Base-by-base conservation (phyloP, 2,797 vertebrate genomes). In the Pangasius larnaudii region DNA sequence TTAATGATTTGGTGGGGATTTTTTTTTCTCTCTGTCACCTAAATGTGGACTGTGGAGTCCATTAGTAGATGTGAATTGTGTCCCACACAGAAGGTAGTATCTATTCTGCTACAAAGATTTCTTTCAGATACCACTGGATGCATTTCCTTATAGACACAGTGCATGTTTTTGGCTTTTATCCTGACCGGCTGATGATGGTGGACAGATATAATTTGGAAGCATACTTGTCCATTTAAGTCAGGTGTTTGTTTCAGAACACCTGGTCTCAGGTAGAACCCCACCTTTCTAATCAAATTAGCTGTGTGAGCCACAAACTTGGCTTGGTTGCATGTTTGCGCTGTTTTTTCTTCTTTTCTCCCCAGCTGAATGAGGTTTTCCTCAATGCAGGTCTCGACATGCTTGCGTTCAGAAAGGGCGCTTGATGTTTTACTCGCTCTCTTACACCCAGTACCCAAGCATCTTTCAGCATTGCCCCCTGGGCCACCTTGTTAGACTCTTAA, bases 401-500 rank as follows among this genome's bases (percentile, higher is more conserved):
- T 90, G 91, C 93, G 89, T 91, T 89, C 90, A 91, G 89, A 94
- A 93, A 91, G 87, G 87, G 24, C 63, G 89, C 95, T 95, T 96
- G 93, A 95, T 94, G 93, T 95, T 95, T 86, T 84, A 77, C 49
- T 91, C 90, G 89, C 92, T 83, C 72, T 85, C 86, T 92, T 91
- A 89, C 93, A 91, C 93, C 87, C 89, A 92, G 92, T 92, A 90
- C 91, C 89, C 89, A 93, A 91, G 92, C 93, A 92, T 96, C 95
- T 95, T 95, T 95, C 93, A 94, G 93, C 93, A 87, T 94, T 93
- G 92, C 94, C 95, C 95, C 94, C 91, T 91, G 94, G 95, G 95
- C 94, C 94, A 94, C 93, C 95, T 95, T 95, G 95, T 96, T 95
- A 94, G 91, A 94, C 93, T 93, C 94, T 94, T 95, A 95, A 94